phyloP scores from a whole-genome alignment of 2,888 invertebrate species.

The Drosophila neutralis region DNA sequence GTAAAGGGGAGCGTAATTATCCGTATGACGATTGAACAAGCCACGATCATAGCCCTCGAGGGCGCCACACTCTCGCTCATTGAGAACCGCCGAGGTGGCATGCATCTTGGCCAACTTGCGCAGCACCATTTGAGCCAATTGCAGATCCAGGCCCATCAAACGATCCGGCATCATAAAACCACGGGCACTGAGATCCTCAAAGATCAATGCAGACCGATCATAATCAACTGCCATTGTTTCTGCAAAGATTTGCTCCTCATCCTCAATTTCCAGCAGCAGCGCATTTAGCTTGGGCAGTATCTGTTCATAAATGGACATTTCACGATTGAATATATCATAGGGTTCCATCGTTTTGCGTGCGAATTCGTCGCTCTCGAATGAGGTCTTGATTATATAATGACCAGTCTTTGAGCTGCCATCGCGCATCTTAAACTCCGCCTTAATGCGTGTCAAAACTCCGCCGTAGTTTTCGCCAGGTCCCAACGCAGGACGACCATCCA shows the following conservation, averaged over 20 bases:
- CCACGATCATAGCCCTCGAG: constrained; percentile 82
- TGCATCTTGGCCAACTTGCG: constrained; percentile 86
- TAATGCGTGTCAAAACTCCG: constrained; percentile 78
- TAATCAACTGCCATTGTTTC: constrained; percentile 81
- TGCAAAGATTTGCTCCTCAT: constrained; percentile 81
- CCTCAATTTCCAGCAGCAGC: constrained; percentile 70
- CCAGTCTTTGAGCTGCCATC: constrained; percentile 58
- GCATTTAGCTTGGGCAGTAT: constrained; percentile 81
- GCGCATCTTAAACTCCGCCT: constrained; percentile 58
- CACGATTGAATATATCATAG: constrained; percentile 83
- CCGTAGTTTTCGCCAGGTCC: constrained; percentile 83
- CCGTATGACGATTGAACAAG: constrained; percentile 83
- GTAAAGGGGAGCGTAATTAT: constrained; percentile 78
- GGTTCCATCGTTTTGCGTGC: constrained; percentile 74
- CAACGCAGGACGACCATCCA: constrained; percentile 73
- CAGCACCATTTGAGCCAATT: constrained; percentile 83
- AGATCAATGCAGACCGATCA: constrained; percentile 79
- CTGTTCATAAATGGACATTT: constrained; percentile 82
- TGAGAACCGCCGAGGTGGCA: constrained; percentile 85
- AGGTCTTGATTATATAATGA: constrained; percentile 80
- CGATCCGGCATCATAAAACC: constrained; percentile 81
- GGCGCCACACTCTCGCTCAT: constrained; percentile 79
- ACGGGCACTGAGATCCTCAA: constrained; percentile 81
- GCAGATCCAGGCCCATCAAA: constrained; percentile 83
- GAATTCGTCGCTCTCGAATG: constrained; percentile 80